Evolutionary conservation across 2,113 vertebrate genomes (phyloP), one percentile per base, ranked within the genome.

Genomic region (Artemisiospiza belli): DNA sequence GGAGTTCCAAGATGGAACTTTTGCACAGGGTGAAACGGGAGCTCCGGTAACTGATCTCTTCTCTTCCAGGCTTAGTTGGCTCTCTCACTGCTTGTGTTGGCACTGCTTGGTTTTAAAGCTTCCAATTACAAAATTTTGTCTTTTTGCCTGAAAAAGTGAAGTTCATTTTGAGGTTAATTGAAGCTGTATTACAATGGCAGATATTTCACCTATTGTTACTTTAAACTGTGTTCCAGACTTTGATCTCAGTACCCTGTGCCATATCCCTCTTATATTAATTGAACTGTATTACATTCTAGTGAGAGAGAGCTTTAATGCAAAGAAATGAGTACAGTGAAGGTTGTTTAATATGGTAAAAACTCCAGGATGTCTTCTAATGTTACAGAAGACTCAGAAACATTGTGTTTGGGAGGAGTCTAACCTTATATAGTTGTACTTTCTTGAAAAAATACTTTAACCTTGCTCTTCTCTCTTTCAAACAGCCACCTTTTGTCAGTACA

Each of bases 121-220:
- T 92, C 54, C 69, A 68, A 23, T 83, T 72, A 87, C 54, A 82
- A 63, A 86, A 76, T 49, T 64, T n/a, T 58, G 41, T 77, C 57
- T 52, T 94, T 74, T 84, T 89, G 39, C 47, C 46, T 94, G 67
- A 76, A 87, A 89, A 82, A 51, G 44, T 15, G 19, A 74, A 68
- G 83, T 87, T 84, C 49, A 64, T 75, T 89, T 94, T 72, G 73
- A 91, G 81, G 79, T 83, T 85, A 93, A 88, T 55, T 82, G 81
- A 84, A 89, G 21, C 52, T 43, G 12, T 70, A 70, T 80, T 67
- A 23, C 73, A 72, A 51, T 41, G 58, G 55, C 51, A 86, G 51
- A n/a, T 58, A 75, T 66, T 95, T 90, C 62, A 87, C 41, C 82
- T 75, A 6, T 30, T 89, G 66, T 87, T 74, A 24, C 20, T 19